Conservation (phyloP, 2,797 vertebrate genomes). For the Triplophysa bombifrons region DNA sequence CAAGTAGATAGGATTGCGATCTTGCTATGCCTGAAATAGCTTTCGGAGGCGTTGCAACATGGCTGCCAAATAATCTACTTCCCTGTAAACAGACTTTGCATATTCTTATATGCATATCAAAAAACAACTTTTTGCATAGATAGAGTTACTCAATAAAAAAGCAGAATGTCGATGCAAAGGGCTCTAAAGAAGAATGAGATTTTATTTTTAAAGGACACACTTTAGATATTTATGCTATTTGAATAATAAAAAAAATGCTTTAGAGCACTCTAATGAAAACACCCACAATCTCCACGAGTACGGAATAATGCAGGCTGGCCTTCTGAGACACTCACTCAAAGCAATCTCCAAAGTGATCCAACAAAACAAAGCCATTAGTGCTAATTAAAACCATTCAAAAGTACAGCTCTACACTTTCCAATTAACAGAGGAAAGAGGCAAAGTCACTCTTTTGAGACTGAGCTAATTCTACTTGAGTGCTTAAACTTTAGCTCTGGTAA, state of each 20-base stretch:
- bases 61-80: no score
- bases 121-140: constrained; percentile 26
- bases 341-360: constrained; percentile 41
- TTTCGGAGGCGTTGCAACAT: no score
- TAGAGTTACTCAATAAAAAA: constrained; percentile 15
- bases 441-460: constrained; percentile 52
- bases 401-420: constrained; percentile 43
- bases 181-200: constrained; percentile 26
- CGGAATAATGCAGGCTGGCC: constrained; percentile 15
- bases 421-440: constrained; percentile 52
- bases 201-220: constrained; percentile 25
- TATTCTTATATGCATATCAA: not conserved
- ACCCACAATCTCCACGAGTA: constrained; percentile 24
- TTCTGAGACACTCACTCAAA: constrained; percentile 45
- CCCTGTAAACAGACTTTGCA: not conserved
- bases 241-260: constrained; percentile 15
- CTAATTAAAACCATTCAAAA: constrained; percentile 54
- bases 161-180: constrained; percentile 33
- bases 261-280: constrained; percentile 23
- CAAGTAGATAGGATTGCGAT: no score
- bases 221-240: constrained; percentile 1
- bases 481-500: constrained; percentile 52
- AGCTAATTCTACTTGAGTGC: constrained; percentile 52
- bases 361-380: constrained; percentile 57
- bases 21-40: no score